These are phyloP conservation scores for Cossypha caffra DNA, from an alignment of 2,797 vertebrate species.

Conservation along the genomic window DNA sequence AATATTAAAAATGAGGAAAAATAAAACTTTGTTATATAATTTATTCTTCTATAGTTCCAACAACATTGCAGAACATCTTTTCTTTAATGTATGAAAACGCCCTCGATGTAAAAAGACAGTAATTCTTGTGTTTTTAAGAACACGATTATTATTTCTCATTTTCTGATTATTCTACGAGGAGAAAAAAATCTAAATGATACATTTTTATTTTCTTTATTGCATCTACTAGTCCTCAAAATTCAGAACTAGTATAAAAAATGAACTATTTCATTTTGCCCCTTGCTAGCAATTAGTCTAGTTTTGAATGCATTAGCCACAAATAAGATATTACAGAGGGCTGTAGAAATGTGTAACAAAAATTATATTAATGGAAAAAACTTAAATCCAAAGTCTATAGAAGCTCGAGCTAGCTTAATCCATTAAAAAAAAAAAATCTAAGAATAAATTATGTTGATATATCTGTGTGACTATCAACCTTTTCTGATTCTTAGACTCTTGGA, in stretches of 20 bases:
- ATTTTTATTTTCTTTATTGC: neutral
- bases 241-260: neutral
- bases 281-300: neutral
- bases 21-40: neutral
- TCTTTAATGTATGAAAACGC: neutral
- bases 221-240: neutral
- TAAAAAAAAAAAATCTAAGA: neutral
- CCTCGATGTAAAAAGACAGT: rapidly evolving
- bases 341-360: neutral
- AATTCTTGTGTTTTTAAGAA: neutral
- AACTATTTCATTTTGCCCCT: neutral
- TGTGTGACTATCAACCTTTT: neutral
- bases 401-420: neutral
- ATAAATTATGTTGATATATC: neutral
- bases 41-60: neutral
- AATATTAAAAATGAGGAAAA: neutral
- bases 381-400: neutral
- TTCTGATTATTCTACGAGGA: neutral
- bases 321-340: rapidly evolving
- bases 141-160: neutral
- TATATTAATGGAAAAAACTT: no score
- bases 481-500: neutral
- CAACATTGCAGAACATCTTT: neutral
- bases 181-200: neutral
- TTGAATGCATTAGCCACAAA: neutral